A percentile compares a stretch with the other conserved stretches of the same genome.
These are phyloP conservation scores for Dynastes hyllus DNA, from an alignment of 2,888 invertebrate genomes.

Conservation along the genomic window DNA sequence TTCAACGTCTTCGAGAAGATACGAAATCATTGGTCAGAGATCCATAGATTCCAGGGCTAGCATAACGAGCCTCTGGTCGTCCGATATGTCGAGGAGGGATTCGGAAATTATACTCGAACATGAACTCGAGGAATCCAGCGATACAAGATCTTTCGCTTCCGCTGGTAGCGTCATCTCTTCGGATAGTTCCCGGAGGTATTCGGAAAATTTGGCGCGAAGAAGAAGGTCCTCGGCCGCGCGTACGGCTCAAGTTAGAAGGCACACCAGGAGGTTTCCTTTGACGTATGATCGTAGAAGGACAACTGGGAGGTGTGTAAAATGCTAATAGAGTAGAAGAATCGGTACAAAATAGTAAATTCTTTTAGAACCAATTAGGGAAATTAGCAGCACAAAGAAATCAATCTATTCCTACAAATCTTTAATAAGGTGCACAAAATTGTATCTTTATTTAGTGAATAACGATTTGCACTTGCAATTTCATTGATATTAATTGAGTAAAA, in stretches of 20 bases:
- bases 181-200: constrained; percentile 65
- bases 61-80: constrained; percentile 70
- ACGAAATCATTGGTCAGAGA: constrained; percentile 70
- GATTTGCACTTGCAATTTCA: too few species aligned
- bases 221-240: constrained; percentile 66
- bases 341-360: background rate
- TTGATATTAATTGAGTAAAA: too few species aligned
- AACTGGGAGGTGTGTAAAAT: constrained; percentile 75
- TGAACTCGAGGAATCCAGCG: constrained; percentile 68
- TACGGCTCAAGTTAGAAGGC: constrained; percentile 69
- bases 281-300: constrained; percentile 75
- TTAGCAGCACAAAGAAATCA: too few species aligned
- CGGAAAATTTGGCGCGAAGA: constrained; percentile 64
- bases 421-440: too few species aligned
- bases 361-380: too few species aligned
- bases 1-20: constrained; percentile 69
- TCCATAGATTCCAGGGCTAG: constrained; percentile 70
- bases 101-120: constrained; percentile 71
- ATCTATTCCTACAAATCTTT: too few species aligned
- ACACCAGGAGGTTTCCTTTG: constrained; percentile 74
- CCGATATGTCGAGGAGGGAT: constrained; percentile 67
- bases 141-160: constrained; percentile 66
- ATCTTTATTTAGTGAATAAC: too few species aligned
- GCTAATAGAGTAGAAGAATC: background rate
- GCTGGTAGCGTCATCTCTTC: constrained; percentile 63